A percentile compares a stretch with the other conserved stretches of the same genome.
Evolutionary conservation across 2,113 vertebrate genomes (phyloP).

Genomic region (Cheirogaleus medius): DNA sequence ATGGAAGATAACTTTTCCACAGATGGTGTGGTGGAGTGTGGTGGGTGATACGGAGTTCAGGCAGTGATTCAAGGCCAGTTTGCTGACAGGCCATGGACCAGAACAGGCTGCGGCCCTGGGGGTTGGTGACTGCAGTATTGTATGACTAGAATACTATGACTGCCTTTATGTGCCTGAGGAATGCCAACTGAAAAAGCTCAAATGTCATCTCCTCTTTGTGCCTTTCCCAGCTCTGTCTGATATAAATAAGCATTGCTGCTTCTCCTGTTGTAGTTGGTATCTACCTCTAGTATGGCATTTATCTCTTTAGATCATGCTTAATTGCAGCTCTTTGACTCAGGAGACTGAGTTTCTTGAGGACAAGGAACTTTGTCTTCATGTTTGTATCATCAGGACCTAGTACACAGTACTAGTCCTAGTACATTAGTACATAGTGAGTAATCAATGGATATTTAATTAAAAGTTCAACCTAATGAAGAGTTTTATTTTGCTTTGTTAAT

Average conservation of each 20-base stretch:
- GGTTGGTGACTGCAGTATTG: background rate
- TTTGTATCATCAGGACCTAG: background rate
- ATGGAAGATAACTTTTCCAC: too few species aligned
- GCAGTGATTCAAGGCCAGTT: too few species aligned
- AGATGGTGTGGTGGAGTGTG: too few species aligned
- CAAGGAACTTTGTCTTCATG: background rate
- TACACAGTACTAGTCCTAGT: background rate
- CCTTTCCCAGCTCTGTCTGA: background rate
- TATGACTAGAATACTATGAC: background rate
- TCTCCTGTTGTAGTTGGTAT: background rate
- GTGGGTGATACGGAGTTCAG: too few species aligned
- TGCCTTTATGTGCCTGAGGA: background rate
- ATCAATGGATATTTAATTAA: background rate
- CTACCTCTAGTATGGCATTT: background rate
- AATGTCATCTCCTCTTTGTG: background rate
- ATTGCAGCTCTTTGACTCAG: background rate
- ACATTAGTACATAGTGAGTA: background rate
- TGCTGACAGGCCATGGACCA: too few species aligned
- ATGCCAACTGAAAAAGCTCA: slow-evolving; percentile 13
- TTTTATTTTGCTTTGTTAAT: slow-evolving; percentile 44
- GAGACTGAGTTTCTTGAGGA: slow-evolving; percentile 14
- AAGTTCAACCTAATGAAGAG: background rate
- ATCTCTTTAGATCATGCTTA: background rate
- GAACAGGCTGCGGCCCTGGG: too few species aligned
- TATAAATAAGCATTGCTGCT: background rate